Conservation (phyloP, 2,797 vertebrate species). For the Vireo griseus region DNA sequence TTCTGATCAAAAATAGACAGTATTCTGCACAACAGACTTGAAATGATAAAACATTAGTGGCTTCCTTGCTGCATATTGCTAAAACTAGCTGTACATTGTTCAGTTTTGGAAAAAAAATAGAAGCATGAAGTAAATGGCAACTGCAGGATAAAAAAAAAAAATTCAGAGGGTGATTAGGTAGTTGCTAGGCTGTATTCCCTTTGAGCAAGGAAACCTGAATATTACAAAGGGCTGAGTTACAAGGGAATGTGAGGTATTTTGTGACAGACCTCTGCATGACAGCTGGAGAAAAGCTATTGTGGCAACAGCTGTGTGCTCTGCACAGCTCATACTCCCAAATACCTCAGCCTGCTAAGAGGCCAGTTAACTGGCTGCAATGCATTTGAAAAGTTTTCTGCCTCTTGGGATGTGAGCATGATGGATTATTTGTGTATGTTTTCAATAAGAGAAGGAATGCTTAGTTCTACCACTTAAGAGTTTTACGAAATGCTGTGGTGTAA, state of each 20-base stretch:
- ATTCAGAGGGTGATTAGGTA: constrained; percentile 8
- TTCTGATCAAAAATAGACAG: not conserved
- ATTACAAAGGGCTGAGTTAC: constrained; percentile 60
- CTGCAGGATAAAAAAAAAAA: constrained; percentile 16
- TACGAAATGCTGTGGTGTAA: not conserved
- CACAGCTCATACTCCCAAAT: constrained; percentile 67
- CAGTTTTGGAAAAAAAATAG: not conserved
- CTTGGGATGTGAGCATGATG: constrained; percentile 22
- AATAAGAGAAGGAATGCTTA: constrained; percentile 34
- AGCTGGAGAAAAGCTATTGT: constrained; percentile 76
- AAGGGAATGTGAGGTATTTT: constrained; percentile 74
- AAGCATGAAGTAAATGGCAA: constrained; percentile 36
- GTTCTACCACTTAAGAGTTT: not conserved
- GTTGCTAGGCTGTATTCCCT: constrained; percentile 36
- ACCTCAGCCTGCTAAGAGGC: constrained; percentile 38
- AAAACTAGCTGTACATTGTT: not conserved
- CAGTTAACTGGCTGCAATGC: constrained; percentile 11
- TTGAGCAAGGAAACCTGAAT: constrained; percentile 58
- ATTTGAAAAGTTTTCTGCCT: constrained; percentile 28
- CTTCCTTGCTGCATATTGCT: not conserved
- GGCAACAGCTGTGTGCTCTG: constrained; percentile 75
- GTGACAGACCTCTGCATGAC: constrained; percentile 70
- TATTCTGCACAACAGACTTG: not conserved
- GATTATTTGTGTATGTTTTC: constrained; percentile 22
- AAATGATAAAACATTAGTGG: not conserved